Evolutionary conservation across 2,797 vertebrate species (phyloP).

Genomic region (Lerista edwardsae): DNA sequence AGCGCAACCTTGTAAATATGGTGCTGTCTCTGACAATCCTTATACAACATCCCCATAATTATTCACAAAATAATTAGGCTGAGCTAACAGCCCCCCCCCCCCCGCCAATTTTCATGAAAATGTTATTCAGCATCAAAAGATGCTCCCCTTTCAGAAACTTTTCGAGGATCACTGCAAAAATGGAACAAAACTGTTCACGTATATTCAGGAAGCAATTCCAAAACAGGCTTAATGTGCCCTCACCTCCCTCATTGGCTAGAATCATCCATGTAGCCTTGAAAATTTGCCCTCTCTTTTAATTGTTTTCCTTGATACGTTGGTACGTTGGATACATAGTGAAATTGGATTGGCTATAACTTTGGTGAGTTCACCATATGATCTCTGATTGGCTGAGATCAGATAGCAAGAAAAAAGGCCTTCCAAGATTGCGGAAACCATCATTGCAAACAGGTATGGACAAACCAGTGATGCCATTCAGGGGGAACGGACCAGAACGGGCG

Average conservation of each 20-base stretch:
- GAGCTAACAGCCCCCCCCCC: neutral
- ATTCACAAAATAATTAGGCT: neutral
- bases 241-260: neutral
- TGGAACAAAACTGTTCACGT: too few relatives aligned
- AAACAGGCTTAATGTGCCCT: neutral
- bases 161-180: neutral
- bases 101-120: neutral
- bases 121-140: neutral
- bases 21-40: neutral
- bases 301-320: neutral
- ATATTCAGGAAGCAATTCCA: too few relatives aligned
- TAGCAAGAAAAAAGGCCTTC: too few relatives aligned
- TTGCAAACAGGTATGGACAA: too few relatives aligned
- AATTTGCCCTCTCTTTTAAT: neutral
- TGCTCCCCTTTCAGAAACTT: neutral
- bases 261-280: neutral
- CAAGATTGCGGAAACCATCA: too few relatives aligned
- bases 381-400: too few relatives aligned
- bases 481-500: too few relatives aligned
- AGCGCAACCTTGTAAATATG: neutral
- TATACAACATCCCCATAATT: neutral
- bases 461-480: too few relatives aligned
- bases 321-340: too few relatives aligned
- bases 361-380: too few relatives aligned
- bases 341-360: too few relatives aligned